A percentile compares a stretch with the other conserved stretches of the same genome.
Evolutionary conservation across 1,140 invertebrate genomes (phyloP).

Genomic region (Drosophila paulistorum): DNA sequence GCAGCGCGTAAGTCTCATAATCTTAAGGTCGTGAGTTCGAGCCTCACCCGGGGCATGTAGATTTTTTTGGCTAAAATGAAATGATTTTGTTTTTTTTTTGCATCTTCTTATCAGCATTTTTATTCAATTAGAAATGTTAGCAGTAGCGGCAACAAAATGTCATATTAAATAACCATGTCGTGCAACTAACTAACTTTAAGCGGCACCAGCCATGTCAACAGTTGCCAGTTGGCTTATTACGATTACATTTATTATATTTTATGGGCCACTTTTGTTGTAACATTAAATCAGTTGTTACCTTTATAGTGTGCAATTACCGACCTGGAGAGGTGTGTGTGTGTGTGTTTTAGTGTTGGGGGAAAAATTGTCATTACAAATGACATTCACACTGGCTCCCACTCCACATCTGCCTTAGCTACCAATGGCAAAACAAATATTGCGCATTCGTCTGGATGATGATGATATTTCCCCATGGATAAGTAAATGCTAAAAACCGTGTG

Average conservation of each 20-base stretch:
- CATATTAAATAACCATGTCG: conserved; percentile 62
- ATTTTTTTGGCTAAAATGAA: conserved; percentile 83
- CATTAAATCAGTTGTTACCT: conserved; percentile 10
- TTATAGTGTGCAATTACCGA: conserved; percentile 22
- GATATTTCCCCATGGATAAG: conserved; percentile 12
- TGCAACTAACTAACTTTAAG: conserved; percentile 18
- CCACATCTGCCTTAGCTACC: background rate
- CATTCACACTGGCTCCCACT: background rate
- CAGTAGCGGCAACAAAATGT: conserved; percentile 29
- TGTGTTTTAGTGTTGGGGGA: too few species aligned
- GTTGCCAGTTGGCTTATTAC: conserved; percentile 42
- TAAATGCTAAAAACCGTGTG: background rate
- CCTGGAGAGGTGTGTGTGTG: background rate
- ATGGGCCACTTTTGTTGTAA: background rate
- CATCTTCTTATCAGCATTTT: background rate
- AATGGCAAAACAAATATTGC: conserved; percentile 3
- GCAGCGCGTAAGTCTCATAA: conserved; percentile 98
- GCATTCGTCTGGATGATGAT: conserved; percentile 17
- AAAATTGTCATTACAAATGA: background rate
- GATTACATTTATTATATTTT: conserved; percentile 30
- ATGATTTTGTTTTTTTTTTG: background rate
- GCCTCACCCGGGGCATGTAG: conserved; percentile 93
- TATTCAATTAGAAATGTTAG: background rate
- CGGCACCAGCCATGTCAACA: background rate
- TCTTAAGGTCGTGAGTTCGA: conserved; percentile 98